Evolutionary conservation across 2,113 vertebrate genomes (phyloP), one percentile per base, ranked within the genome.

Genomic region (Thalassarche chlororhynchos): DNA sequence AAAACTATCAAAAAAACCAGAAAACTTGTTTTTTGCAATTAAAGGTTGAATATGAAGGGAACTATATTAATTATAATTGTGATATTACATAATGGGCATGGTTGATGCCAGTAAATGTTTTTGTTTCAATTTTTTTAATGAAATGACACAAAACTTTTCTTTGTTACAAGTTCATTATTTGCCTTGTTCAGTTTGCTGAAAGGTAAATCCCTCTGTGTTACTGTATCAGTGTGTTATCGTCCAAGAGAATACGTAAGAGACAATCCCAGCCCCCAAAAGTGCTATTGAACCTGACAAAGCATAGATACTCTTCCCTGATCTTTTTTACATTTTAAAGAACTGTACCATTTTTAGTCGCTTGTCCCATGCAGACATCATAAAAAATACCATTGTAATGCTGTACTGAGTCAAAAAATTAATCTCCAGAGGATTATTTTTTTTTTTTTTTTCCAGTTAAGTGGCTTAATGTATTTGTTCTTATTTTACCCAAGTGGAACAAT

Each of bases 41-140:
- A 14, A 90, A 85, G 34, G 75, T 89, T 72, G 55, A 72, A 52
- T 88, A 83, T 90, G 93, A 97, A 91, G 78, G 51, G 25, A 94
- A 85, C 36, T 25, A 14, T 49, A 34, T 44, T 68, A 77, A 66
- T 86, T 49, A 65, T 16, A 77, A 52, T 44, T 54, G 25, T 84
- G 69, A 47, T 75, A 38, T 6, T 82, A 36, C 6, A 0, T 57
- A 75, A 61, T 46, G 40, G 52, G 3, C 26, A 40, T 82, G 34
- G 17, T 31, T 87, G 66, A 34, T 94, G 70, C 57, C 81, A 64
- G 66, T 80, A 46, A 75, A 65, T 52, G 17, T 12, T 28, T 51
- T 84, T 58, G 1, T 81, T 79, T 75, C 9, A 2, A 2, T 64
- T 86, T 84, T 69, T 84, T 4, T 8, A 77, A 72, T 81, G 79